Percentiles rank a stretch among this genome's conserved stretches.
Conservation (phyloP, 35 echinoderm and acorn worm genomes). For the Heliocidaris tuberculata region DNA sequence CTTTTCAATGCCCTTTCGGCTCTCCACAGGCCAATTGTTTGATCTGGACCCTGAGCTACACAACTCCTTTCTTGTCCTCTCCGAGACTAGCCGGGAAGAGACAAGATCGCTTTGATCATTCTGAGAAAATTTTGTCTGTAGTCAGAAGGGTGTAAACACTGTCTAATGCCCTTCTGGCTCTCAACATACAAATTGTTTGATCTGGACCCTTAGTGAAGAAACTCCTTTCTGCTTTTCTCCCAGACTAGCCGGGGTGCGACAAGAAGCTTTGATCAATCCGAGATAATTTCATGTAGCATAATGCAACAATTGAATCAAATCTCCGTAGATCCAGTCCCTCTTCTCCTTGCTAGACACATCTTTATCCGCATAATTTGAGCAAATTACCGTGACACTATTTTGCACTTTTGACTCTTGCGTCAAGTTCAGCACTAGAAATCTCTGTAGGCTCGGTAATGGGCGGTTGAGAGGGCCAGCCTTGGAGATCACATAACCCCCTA, state of each 20-base stretch:
- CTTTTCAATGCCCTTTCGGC: too few species aligned
- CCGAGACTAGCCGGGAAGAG: too few species aligned
- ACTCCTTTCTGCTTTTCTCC: background rate
- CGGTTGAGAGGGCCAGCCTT: background rate
- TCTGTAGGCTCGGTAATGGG: background rate
- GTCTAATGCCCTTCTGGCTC: too few species aligned
- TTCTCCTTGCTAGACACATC: background rate
- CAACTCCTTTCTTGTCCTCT: too few species aligned
- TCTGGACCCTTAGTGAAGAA: background rate
- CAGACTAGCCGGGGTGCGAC: background rate
- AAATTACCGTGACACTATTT: constrained; percentile 1
- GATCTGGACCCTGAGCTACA: too few species aligned
- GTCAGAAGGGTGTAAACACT: too few species aligned
- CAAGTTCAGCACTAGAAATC: background rate
- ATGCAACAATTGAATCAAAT: background rate
- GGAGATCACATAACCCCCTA: background rate
- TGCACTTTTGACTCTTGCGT: background rate
- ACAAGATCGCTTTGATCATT: too few species aligned
- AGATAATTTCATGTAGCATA: constrained; percentile 13
- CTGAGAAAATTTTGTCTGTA: too few species aligned
- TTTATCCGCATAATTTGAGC: background rate
- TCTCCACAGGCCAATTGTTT: too few species aligned
- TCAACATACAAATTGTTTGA: background rate
- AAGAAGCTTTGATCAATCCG: background rate
- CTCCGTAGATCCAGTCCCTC: background rate